Base-by-base conservation (phyloP, 2,797 vertebrate genomes). In the Lophius americanus region DNA sequence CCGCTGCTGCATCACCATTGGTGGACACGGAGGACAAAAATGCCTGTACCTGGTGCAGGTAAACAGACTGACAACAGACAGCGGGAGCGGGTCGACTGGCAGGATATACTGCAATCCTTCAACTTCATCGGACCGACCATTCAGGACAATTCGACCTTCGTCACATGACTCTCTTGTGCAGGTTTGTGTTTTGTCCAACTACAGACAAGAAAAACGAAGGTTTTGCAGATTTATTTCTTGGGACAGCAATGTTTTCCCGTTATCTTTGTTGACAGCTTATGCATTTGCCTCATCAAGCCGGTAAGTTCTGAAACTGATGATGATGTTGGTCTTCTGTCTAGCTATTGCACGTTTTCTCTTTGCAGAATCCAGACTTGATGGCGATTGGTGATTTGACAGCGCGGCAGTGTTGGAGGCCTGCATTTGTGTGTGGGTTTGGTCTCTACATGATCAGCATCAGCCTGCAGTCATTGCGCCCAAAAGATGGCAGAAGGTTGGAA, bases 21-120 rank as follows among this genome's bases (percentile, higher is more conserved):
- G 96, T 83, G 86, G 81, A 71, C 60, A 68, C 11, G 49, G 37
- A 68, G 82, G 90, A 93, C 94, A 95, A 94, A 95, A 93, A 87
- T 82, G 90, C 93, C 78, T 82, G 89, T 88, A 92, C 81, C 91
- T 91, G 85, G 73, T 81, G 78, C 86, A 93, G 93, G 90, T 93
- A 91, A 92, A 92, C 91, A 95, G 93, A 95, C 67, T 80, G 81
- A 88, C 83, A 85, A 53, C 82, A 81, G 89, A 76, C 83, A 37
- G 78, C 72, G 72, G 78, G 64, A 56, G 64, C 60, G 68, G 73
- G 79, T 59, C 50, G 35, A n/a, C 64, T 48, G 73, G 51, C 56
- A 51, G 85, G 78, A 91, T 85, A 83, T 88, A 77, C 79, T 83
- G 69, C 57, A 55, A 11, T 32, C 43, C 41, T 38, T 63, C 7